Percentiles rank a stretch among this genome's conserved stretches.
Conservation (phyloP, 1,140 invertebrate genomes). For the Cydia pomonella region DNA sequence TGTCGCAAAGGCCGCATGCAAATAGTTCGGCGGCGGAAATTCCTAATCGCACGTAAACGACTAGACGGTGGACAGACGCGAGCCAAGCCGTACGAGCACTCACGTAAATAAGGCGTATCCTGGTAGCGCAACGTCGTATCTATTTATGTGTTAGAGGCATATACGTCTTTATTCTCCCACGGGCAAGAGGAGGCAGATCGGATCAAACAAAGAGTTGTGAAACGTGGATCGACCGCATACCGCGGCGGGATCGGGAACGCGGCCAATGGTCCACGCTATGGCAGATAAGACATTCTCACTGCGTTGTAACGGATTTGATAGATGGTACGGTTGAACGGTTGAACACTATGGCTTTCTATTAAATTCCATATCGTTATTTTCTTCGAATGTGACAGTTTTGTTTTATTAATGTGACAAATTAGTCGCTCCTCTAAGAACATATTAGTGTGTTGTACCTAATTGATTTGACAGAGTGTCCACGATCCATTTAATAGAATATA, state of each 20-base stretch:
- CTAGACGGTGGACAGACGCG: slow-evolving; percentile 74
- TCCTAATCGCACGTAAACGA: slow-evolving; percentile 62
- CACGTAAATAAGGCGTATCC: slow-evolving; percentile 54
- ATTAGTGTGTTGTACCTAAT: not conserved
- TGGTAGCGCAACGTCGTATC: slow-evolving; percentile 4
- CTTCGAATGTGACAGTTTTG: slow-evolving; percentile 46
- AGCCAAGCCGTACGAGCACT: slow-evolving; percentile 46
- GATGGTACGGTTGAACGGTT: slow-evolving; percentile 6
- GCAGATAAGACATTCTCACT: slow-evolving; percentile 42
- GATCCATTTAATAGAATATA: not conserved
- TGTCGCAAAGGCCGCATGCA: slow-evolving; percentile 59
- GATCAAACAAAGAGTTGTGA: slow-evolving; percentile 68
- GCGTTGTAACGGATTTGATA: slow-evolving; percentile 24
- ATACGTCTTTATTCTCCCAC: slow-evolving; percentile 12
- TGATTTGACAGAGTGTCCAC: not conserved
- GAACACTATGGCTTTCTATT: slow-evolving; percentile 30
- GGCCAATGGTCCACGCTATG: slow-evolving; percentile 61
- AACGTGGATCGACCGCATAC: slow-evolving; percentile 59
- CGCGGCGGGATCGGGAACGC: slow-evolving; percentile 56
- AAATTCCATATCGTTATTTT: slow-evolving; percentile 15
- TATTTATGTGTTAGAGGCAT: not conserved
- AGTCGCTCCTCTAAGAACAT: not conserved
- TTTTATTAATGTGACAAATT: slow-evolving; percentile 42
- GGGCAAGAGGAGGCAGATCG: slow-evolving; percentile 47
- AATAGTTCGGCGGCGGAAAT: slow-evolving; percentile 68